Conservation (phyloP, 1,140 invertebrate genomes). For the Zaprionus africanus region DNA sequence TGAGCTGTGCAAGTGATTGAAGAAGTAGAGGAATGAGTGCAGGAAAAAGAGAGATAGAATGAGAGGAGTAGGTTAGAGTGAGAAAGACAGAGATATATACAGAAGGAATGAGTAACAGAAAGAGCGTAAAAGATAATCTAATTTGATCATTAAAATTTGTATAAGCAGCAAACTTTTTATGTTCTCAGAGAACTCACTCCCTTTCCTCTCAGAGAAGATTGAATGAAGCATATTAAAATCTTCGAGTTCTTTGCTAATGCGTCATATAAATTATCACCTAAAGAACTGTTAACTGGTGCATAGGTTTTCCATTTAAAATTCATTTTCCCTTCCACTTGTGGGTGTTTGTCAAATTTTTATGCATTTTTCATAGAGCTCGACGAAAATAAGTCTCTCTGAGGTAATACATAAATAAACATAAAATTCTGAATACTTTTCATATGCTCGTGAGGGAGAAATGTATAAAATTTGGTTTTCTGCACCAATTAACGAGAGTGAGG, state of each 20-base stretch:
- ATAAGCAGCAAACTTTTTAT: not conserved
- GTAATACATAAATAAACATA: constrained; percentile 68
- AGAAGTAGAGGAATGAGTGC: not conserved
- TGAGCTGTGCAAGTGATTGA: not conserved
- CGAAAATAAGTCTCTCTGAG: constrained; percentile 20
- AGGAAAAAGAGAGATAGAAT: not conserved
- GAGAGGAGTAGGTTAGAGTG: not conserved
- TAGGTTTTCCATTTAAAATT: constrained; percentile 45
- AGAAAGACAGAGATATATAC: no score
- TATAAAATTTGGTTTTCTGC: constrained; percentile 63
- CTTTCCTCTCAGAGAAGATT: not conserved
- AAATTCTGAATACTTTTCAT: constrained; percentile 29
- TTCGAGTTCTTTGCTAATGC: constrained; percentile 49
- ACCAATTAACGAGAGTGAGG: constrained; percentile 58
- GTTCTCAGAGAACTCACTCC: not conserved
- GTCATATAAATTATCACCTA: constrained; percentile 68
- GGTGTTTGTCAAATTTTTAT: constrained; percentile 69
- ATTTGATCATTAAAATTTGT: constrained; percentile 4
- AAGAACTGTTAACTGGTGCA: constrained; percentile 39
- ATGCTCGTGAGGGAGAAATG: constrained; percentile 4
- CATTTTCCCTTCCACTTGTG: constrained; percentile 53
- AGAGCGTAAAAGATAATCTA: not conserved
- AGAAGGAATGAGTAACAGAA: not conserved
- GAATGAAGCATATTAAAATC: constrained; percentile 12
- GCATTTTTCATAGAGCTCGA: constrained; percentile 46